Base-by-base conservation (phyloP, 1,140 invertebrate species). In the Aleiodes sp. region DNA sequence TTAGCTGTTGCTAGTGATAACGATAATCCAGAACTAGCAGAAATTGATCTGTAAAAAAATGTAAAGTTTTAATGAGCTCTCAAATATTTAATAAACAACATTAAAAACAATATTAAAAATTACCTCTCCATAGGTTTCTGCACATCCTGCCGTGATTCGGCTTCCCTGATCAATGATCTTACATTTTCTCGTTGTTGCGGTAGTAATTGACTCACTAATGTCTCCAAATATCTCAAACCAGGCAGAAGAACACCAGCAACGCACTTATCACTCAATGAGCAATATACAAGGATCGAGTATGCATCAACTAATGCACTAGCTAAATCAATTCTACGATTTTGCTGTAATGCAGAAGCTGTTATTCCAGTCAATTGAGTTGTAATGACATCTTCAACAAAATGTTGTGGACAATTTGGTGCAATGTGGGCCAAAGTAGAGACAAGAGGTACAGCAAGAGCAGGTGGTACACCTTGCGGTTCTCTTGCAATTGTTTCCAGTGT, bases 231-330 rank as follows among this genome's bases (percentile, higher is more conserved):
- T 68, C 84, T 88, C 21, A 90, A 81, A 37, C 88, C 88, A 7
- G 88, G 87, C 33, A 89, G 59, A 21, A 86, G 67, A 3, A 88
- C 77, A 52, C 81, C 77, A 16, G 78, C 81, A 46, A 82, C 84
- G 31, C 89, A 87, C 46, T 84, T 82, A 74, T 86, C 85, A 31
- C 87, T 88, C 28, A 90, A 73, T 4, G 86, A 81, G 70, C 90
- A 91, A 76, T 91, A 92, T 24, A 91, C 88, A 33, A 91, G 80
- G 56, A 90, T 88, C 12, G 89, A 91, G 73, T 91, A 92, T 0
- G 91, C 89, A 72, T 93, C 91, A 35, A 93, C 86, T 19, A 93
- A 76, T 52, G 89, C 88, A 31, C 87, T 79, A 6, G 88, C 87
- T 21, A 93, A 82, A 70, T 92, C 90, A 24, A 85, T 77, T 74